Base-by-base conservation (phyloP, 2,113 vertebrate genomes). In the Alligator mississippiensis region DNA sequence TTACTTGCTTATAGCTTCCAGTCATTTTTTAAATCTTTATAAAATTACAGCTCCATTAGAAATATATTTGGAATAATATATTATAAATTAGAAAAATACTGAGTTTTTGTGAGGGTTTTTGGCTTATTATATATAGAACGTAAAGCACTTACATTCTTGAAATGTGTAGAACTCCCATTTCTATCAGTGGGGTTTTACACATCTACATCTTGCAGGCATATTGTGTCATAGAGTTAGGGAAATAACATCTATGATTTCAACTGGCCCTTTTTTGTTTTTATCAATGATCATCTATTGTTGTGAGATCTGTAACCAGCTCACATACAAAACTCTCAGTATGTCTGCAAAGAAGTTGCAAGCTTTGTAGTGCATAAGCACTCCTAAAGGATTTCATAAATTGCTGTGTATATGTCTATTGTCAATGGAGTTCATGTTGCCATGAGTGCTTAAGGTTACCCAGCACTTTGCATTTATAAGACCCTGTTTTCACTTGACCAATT, bases 401-500 rank as follows among this genome's bases (percentile, higher is more conserved):
- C 87, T 94, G 94, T 87, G 87, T 91, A 96, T 93, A 85, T 88
- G 81, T 68, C 81, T 81, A 54, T 80, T 94, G 70, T 74, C 88
- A 88, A 92, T 94, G 90, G 88, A 86, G 64, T 77, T 72, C 80
- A 74, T 95, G 92, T 61, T 66, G 15, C 61, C 82, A 62, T 78
- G 92, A 80, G 47, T 58, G 93, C 64, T 94, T 96, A 94, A 94
- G 90, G 94, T 87, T 94, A 90, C 85, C 93, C 92, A 89, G 81
- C 25, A 80, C 89, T 93, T 96, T 92, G 78, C 72, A 60, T 82
- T 47, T 47, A 24, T 47, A 74, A 38, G 70, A 74, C 70, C 6
- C 34, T 74, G 34, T 47, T 86, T 93, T 94, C 80, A 72, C 13
- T 93, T 93, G 94, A 82, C 85, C 95, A 62, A 66, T 90, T 96